Evolutionary conservation across 2,113 vertebrate species (phyloP).

Genomic region (Malurus melanocephalus): DNA sequence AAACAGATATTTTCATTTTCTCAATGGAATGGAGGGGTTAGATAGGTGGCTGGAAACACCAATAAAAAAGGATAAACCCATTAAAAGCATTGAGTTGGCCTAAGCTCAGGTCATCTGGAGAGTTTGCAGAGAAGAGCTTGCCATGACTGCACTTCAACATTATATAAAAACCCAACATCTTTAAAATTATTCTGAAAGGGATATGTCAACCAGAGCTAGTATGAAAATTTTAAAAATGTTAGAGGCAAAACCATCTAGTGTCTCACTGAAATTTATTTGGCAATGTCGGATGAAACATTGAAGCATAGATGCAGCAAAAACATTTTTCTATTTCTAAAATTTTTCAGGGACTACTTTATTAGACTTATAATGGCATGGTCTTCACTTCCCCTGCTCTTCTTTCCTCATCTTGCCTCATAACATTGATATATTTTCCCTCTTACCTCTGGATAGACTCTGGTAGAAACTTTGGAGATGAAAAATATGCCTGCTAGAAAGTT

Average conservation of each 20-base stretch:
- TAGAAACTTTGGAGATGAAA: conserved; percentile 14
- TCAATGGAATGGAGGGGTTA: not conserved
- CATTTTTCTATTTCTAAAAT: conserved; percentile 7
- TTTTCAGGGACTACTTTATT: conserved; percentile 11
- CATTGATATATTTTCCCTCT: conserved; percentile 1
- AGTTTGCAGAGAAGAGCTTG: not conserved
- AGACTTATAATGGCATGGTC: not conserved
- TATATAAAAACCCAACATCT: not conserved
- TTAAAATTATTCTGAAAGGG: not conserved
- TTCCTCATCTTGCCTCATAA: conserved; percentile 14
- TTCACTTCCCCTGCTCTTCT: not conserved
- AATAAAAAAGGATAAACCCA: not conserved
- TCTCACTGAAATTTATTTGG: not conserved
- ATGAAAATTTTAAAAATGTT: not conserved
- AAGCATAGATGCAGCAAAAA: not conserved
- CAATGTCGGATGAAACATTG: not conserved
- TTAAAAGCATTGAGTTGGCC: not conserved
- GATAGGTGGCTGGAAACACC: not conserved
- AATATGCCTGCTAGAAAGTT: not conserved
- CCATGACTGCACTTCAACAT: not conserved
- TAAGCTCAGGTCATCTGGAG: not conserved
- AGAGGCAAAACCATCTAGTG: not conserved
- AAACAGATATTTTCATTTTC: not conserved
- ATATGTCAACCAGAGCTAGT: not conserved
- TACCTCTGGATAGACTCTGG: not conserved